phyloP scores from a whole-genome alignment of 2,888 invertebrate species.

The Drosophila diplacantha region DNA sequence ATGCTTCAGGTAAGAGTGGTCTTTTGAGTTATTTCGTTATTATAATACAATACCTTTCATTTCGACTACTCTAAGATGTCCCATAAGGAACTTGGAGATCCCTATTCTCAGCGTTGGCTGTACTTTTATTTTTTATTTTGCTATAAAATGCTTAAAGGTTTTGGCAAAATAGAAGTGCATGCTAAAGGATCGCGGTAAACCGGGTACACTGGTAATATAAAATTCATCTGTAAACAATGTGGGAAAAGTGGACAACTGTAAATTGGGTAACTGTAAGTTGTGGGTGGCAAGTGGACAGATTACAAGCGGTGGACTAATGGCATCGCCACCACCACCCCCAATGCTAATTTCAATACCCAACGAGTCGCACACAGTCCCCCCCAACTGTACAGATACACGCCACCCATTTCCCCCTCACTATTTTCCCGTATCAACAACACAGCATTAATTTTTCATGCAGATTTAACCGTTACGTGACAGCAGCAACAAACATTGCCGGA shows the following conservation, averaged over 20 bases:
- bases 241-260: conserved; percentile 1
- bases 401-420: conserved; percentile 2
- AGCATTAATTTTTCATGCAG: conserved; percentile 69
- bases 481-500: conserved; percentile 51
- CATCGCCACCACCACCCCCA: conserved; percentile 1
- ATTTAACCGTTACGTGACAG: conserved; percentile 71
- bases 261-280: conserved; percentile 8
- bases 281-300: conserved; percentile 1
- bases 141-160: too few species aligned
- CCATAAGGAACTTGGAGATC: too few species aligned
- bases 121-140: too few species aligned
- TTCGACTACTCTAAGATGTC: too few species aligned
- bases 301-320: background rate
- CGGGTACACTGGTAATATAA: background rate
- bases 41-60: too few species aligned
- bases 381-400: background rate
- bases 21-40: too few species aligned
- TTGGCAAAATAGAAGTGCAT: too few species aligned
- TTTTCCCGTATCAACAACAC: conserved; percentile 22
- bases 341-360: conserved; percentile 30
- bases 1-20: too few species aligned
- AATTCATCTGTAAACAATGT: conserved; percentile 8
- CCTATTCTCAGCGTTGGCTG: too few species aligned
- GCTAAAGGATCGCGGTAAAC: too few species aligned
- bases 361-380: conserved; percentile 2